phyloP scores from a whole-genome alignment of 2,797 vertebrate genomes.

The Amblyopsis hoosieri region DNA sequence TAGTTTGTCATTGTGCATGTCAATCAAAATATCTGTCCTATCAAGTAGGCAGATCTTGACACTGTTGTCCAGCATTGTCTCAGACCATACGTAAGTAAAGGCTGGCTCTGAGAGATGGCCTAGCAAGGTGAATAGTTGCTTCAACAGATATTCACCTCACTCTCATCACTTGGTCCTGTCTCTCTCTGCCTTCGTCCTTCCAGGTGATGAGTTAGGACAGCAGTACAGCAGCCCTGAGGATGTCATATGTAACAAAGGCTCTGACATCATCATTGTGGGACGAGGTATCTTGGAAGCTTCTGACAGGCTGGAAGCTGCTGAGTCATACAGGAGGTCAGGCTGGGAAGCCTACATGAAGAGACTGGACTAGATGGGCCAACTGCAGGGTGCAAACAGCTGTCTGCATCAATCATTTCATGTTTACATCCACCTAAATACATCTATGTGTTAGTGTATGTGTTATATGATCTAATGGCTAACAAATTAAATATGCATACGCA shows the following conservation, averaged over 20 bases:
- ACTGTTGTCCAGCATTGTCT: too few relatives aligned
- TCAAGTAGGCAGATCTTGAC: too few relatives aligned
- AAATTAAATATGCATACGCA: neutral
- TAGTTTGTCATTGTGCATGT: too few relatives aligned
- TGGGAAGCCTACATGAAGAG: slow-evolving; percentile 88
- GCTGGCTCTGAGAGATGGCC: too few relatives aligned
- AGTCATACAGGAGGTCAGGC: slow-evolving; percentile 85
- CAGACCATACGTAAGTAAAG: too few relatives aligned
- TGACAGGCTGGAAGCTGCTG: slow-evolving; percentile 79
- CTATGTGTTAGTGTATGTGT: neutral
- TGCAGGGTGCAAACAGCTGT: neutral
- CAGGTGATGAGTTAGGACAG: slow-evolving; percentile 90
- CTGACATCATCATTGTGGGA: slow-evolving; percentile 94
- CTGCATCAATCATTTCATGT: neutral
- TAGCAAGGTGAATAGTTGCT: neutral
- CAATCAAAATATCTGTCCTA: too few relatives aligned
- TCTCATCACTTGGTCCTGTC: neutral
- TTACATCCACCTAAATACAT: neutral
- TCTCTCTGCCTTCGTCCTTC: neutral
- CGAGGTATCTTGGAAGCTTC: slow-evolving; percentile 85
- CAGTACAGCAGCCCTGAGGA: slow-evolving; percentile 88
- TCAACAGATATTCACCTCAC: neutral
- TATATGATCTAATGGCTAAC: neutral
- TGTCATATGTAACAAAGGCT: slow-evolving; percentile 82
- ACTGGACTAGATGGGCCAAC: slow-evolving; percentile 46